Percentiles rank a stretch among this genome's conserved stretches.
phyloP scores from a whole-genome alignment of 2,888 invertebrate species.

The Acrobasis repandana region DNA sequence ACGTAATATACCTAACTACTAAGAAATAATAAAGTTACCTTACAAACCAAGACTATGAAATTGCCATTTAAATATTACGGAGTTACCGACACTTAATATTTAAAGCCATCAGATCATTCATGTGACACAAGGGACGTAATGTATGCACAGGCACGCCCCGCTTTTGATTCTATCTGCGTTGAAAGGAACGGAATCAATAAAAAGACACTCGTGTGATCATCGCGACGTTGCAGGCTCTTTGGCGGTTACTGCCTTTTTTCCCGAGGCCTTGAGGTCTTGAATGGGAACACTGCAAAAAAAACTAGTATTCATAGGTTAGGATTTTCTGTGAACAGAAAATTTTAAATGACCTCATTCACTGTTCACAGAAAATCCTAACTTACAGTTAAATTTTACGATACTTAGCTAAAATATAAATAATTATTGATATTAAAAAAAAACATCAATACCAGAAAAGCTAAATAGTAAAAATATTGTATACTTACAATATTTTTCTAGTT shows the following conservation, averaged over 20 bases:
- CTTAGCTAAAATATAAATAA: no score
- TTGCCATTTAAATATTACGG: constrained; percentile 10
- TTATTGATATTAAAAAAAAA: no score
- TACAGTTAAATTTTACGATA: no score
- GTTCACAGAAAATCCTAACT: no score
- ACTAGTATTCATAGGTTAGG: no score
- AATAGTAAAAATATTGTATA: no score
- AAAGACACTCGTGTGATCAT: constrained; percentile 34
- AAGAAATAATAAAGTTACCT: neutral
- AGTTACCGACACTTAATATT: constrained; percentile 2
- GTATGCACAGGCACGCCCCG: constrained; percentile 53
- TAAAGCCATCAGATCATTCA: constrained; percentile 16
- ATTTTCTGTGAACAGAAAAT: no score
- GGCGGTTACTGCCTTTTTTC: constrained; percentile 1
- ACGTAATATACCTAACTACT: constrained; percentile 7
- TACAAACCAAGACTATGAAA: constrained; percentile 5
- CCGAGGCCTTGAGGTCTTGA: neutral
- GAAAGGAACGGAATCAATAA: constrained; percentile 57
- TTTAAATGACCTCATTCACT: no score
- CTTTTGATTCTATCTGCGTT: constrained; percentile 34
- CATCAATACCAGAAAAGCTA: no score
- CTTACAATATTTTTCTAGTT: no score
- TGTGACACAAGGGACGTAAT: constrained; percentile 18
- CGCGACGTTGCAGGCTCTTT: neutral
- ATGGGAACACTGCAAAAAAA: neutral